Base-by-base conservation (phyloP, 2,113 vertebrate genomes). In the Psittacula cyanocephala region DNA sequence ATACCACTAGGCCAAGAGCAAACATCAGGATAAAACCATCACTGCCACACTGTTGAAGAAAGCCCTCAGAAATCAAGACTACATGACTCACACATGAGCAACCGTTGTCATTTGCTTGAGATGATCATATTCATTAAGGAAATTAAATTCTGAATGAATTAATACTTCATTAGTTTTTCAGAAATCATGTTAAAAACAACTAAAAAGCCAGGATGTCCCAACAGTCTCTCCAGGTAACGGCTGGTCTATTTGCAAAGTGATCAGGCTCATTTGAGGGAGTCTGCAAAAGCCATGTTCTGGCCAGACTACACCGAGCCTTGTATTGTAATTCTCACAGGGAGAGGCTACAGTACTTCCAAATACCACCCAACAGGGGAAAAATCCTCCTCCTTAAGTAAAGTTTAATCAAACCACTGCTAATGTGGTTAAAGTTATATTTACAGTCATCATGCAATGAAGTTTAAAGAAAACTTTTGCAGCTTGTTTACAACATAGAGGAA, bases 121-220 rank as follows among this genome's bases (percentile, higher is more conserved):
- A 64, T 35, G 17, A 72, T 53, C 41, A 33, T 39, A 67, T 70
- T 86, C 37, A 78, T 86, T 59, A 57, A 39, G 43, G 37, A 94
- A 91, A 93, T 94, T 80, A 70, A 75, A 86, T 86, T 93, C 31
- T 47, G 63, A 80, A 67, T 70, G 11, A 69, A 91, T 92, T 62
- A 89, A 91, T 94, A 91, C 16, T 74, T 86, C 59, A 85, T 67
- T 77, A 59, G 17, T 69, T 94, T 95, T 67, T 59, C 41, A 80
- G 81, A 89, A 95, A 81, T 75, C 12, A 71, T 37, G 39, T 86
- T 68, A 69, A 65, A 43, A 19, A 39, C 37, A 41, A 29, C 11
- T 1, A 50, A 50, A 67, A 81, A 95, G 28, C 17, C 63, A 69
- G 49, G 9, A 19, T 39, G 6, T 44, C 75, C 37, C 37, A 80